Percentiles rank a stretch among this genome's conserved stretches.
Evolutionary conservation across 37 sponge, comb jelly and placozoan species (phyloP).

Genomic region (Cliona cf. orientalis): DNA sequence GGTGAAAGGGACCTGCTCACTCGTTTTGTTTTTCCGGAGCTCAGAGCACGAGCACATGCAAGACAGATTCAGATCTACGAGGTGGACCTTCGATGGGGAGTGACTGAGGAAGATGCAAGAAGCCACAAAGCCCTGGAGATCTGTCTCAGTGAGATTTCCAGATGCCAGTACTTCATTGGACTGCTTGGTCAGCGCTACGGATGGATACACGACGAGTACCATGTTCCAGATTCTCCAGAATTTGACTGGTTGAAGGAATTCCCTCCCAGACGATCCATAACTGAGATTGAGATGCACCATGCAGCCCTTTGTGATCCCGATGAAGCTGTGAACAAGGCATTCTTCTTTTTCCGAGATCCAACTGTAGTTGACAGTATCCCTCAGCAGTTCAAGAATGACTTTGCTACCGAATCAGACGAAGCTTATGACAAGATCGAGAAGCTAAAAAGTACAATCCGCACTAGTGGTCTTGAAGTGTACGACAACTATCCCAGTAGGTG

Average conservation of each 20-base stretch:
- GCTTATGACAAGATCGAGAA: constrained; percentile 58
- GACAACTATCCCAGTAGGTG: constrained; percentile 81
- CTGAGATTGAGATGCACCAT: constrained; percentile 94
- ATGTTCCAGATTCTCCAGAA: constrained; percentile 69
- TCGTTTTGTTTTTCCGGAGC: constrained; percentile 91
- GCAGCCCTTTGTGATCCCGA: constrained; percentile 72
- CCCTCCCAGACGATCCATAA: constrained; percentile 79
- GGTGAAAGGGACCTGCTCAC: constrained; percentile 95
- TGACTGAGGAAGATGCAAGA: constrained; percentile 89
- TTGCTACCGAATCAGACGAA: constrained; percentile 56
- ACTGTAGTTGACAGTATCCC: constrained; percentile 50
- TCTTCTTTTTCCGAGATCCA: constrained; percentile 91
- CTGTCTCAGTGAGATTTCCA: constrained; percentile 88
- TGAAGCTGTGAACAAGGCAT: constrained; percentile 69
- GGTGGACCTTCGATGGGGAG: constrained; percentile 98
- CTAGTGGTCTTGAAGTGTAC: constrained; percentile 89
- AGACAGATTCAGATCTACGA: constrained; percentile 84
- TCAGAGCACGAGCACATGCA: constrained; percentile 77
- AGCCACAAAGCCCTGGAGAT: constrained; percentile 86
- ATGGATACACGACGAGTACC: constrained; percentile 80
- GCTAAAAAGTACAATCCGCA: constrained; percentile 77
- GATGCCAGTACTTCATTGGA: constrained; percentile 90
- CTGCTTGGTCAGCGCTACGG: constrained; percentile 96
- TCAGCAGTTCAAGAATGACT: constrained; percentile 12
- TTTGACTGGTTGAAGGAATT: constrained; percentile 92